Evolutionary conservation across 2,888 invertebrate genomes (phyloP), one percentile per base, ranked within the genome.

Genomic region (Bombyx huttoni): DNA sequence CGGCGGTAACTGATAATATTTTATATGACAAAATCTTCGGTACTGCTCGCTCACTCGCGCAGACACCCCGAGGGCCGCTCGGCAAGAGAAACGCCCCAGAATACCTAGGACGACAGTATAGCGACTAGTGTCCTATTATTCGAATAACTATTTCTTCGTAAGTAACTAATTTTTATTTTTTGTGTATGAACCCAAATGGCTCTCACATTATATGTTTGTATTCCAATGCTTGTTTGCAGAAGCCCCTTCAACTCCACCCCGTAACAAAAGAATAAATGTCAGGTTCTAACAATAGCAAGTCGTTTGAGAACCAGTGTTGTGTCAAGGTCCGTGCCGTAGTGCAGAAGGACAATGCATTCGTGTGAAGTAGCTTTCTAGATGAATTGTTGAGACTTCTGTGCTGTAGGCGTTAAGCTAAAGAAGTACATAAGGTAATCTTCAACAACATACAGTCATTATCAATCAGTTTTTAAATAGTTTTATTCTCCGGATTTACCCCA

Each of bases 251-350:
- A 56, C 49, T 54, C 2, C 24, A 24, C 24, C 24, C 24, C 53
- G 46, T 63, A 66, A 70, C 70, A 70, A 69, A 66, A 67, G 70
- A 68, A 60, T 59, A 58, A 59, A 65, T 67, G 64, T 53, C 52
- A 56, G 52, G 53, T 55, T 51, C 58, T 58, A 63, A 67, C 68
- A 69, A 70, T 67, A 65, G 65, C 58, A 47, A 64, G 62, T 63
- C 60, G 64, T 67, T 65, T 67, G 61, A 53, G 58, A 61, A 57
- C 54, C 58, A 56, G 58, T 57, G 59, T 58, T 50, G 54, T 65
- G 64, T 67, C 67, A 65, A 66, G 65, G 63, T 68, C 58, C 53
- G 53, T 47, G 58, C 53, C 57, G 51, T 55, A 46, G 53, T 50
- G 52, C 49, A 49, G 49, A 50, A 47, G 49, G 49, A 47, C 34